Percentiles rank a stretch among this genome's conserved stretches.
Conservation (phyloP, 2,797 vertebrate genomes). For the Dendrocincla fuliginosa region DNA sequence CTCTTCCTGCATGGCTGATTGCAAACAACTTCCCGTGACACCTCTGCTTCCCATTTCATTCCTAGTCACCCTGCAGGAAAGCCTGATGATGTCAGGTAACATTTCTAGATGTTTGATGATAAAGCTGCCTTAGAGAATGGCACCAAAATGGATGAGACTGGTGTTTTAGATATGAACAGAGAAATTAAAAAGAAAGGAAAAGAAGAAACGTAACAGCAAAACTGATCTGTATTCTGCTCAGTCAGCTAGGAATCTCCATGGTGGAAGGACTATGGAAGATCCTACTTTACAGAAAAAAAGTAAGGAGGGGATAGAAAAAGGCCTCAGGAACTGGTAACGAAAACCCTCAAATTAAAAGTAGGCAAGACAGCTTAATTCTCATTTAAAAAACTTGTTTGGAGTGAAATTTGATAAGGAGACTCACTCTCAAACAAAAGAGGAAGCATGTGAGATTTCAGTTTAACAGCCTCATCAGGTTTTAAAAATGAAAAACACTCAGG, state of each 20-base stretch:
- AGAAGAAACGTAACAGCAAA: not conserved
- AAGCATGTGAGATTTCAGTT: not conserved
- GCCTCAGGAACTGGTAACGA: not conserved
- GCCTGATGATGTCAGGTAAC: not conserved
- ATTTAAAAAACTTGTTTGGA: not conserved
- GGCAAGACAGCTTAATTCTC: not conserved
- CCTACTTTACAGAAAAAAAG: not conserved
- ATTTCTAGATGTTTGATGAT: not conserved
- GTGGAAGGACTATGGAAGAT: not conserved
- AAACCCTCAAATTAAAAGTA: not conserved
- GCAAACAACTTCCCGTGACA: not conserved
- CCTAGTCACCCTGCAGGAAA: not conserved
- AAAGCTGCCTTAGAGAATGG: not conserved
- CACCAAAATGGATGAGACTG: not conserved
- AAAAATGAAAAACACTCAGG: not conserved
- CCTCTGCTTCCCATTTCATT: not conserved
- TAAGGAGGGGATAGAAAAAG: not conserved
- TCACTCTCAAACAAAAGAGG: not conserved
- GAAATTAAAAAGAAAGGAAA: not conserved
- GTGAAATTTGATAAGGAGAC: not conserved
- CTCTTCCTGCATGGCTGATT: not conserved
- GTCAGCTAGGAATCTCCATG: not conserved
- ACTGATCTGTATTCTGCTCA: not conserved
- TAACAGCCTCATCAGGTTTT: not conserved
- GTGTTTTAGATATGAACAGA: not conserved